Conservation (phyloP, 2,797 vertebrate species). For the Alca torda region DNA sequence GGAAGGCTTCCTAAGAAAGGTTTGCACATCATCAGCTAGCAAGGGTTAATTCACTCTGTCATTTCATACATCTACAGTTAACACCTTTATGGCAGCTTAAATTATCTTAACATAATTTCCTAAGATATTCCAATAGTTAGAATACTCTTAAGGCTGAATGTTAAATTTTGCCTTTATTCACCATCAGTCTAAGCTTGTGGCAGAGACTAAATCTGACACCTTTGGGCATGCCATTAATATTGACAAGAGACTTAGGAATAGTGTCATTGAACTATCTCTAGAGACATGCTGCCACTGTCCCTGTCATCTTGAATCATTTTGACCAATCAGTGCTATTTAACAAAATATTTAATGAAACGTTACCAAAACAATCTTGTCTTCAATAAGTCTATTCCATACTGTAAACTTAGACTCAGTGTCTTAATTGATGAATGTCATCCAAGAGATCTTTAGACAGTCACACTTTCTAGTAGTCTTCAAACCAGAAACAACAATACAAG, state of each 20-base stretch:
- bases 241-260: background rate
- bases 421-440: background rate
- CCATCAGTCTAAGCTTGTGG: background rate
- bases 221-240: background rate
- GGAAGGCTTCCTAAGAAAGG: background rate
- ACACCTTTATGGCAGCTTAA: background rate
- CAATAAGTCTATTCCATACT: background rate
- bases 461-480: background rate
- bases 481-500: background rate
- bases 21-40: background rate
- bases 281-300: background rate
- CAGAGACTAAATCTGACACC: background rate
- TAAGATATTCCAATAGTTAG: background rate
- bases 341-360: background rate
- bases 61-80: background rate
- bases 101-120: background rate
- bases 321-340: background rate
- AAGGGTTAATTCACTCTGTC: background rate
- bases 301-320: background rate
- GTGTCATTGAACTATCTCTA: background rate
- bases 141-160: background rate
- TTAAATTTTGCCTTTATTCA: background rate
- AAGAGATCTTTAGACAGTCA: background rate
- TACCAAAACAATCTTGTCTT: background rate
- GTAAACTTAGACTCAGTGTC: background rate